phyloP scores from a whole-genome alignment of 2,113 vertebrate genomes.

The Myotis lucifugus region DNA sequence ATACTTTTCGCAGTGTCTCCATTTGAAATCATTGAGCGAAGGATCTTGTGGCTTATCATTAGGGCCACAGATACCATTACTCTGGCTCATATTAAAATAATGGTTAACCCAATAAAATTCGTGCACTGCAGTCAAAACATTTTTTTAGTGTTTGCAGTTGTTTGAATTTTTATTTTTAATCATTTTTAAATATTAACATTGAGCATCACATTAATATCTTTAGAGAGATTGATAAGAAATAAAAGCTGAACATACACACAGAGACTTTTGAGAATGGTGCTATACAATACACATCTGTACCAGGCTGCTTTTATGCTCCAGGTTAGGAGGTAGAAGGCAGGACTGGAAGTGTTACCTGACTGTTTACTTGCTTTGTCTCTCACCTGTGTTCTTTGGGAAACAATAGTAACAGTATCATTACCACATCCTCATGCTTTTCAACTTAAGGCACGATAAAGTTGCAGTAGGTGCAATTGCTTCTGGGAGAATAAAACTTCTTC shows the following conservation, averaged over 20 bases:
- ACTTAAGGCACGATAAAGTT: conserved; percentile 43
- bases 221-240: neutral
- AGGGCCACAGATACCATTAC: neutral
- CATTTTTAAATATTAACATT: neutral
- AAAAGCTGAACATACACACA: neutral
- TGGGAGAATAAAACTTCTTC: conserved; percentile 52
- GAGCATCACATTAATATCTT: neutral
- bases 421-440: conserved; percentile 60
- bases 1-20: neutral
- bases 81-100: neutral
- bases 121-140: neutral
- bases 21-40: neutral
- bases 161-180: neutral
- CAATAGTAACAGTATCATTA: conserved; percentile 59
- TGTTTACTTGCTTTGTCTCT: conserved; percentile 64
- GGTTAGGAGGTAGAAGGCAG: neutral
- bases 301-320: neutral
- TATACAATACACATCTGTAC: neutral
- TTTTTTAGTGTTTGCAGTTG: neutral
- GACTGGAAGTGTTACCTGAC: neutral
- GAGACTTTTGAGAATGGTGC: neutral
- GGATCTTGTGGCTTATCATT: neutral
- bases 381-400: conserved; percentile 57
- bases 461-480: conserved; percentile 36
- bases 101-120: neutral